Conservation (phyloP, 2,113 vertebrate species). For the Hydropotes inermis region DNA sequence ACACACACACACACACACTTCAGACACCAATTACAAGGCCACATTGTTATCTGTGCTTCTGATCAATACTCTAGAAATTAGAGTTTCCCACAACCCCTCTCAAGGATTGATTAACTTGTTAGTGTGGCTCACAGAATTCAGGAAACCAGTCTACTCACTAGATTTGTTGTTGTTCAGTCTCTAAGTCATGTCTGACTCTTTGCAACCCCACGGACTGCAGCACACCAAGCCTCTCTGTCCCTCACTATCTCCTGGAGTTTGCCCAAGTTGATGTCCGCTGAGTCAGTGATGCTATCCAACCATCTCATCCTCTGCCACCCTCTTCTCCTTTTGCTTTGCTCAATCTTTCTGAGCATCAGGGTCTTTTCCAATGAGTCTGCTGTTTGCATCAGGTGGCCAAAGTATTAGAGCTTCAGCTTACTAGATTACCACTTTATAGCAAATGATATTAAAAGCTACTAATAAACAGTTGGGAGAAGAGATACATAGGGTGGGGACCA, state of each 20-base stretch:
- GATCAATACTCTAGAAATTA: background rate
- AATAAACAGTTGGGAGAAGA: background rate
- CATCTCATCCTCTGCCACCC: background rate
- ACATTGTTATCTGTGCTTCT: background rate
- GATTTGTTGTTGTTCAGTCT: background rate
- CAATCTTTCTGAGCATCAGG: background rate
- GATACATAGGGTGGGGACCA: fast-evolving
- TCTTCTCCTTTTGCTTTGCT: background rate
- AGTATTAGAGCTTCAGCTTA: background rate
- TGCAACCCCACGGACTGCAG: background rate
- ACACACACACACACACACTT: fast-evolving
- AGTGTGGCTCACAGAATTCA: background rate
- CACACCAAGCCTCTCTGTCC: background rate
- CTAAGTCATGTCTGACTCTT: background rate
- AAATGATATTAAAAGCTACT: background rate
- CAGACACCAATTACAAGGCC: background rate
- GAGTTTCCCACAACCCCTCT: background rate
- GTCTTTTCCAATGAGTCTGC: background rate
- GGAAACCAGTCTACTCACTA: background rate
- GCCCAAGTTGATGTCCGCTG: background rate
- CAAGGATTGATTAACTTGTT: background rate
- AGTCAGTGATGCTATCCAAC: background rate
- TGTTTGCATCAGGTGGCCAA: background rate
- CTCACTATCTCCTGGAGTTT: background rate
- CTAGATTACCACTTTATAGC: background rate